Conservation (phyloP, 2,797 vertebrate genomes). For the Podargus strigoides region DNA sequence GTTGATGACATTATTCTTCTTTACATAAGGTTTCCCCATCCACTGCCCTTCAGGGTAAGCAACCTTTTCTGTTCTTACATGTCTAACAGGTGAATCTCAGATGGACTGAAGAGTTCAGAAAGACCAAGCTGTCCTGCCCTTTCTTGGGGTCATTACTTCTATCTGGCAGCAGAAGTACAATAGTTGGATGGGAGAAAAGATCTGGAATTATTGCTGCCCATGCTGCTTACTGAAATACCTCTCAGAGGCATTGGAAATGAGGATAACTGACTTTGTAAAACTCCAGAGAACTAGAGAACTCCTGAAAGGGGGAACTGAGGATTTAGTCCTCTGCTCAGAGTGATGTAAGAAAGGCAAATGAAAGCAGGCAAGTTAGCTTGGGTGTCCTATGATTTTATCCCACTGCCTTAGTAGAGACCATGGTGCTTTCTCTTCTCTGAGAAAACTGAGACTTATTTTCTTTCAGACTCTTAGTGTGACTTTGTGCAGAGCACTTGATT, state of each 20-base stretch:
- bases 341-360: background rate
- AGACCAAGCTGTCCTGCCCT: background rate
- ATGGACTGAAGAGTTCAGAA: background rate
- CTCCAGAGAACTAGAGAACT: background rate
- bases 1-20: background rate
- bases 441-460: background rate
- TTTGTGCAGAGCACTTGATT: background rate
- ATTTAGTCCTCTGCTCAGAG: background rate
- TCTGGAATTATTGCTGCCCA: background rate
- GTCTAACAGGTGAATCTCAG: background rate
- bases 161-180: background rate
- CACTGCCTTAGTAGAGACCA: background rate
- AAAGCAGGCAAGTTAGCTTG: background rate
- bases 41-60: background rate
- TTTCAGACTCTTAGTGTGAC: background rate
- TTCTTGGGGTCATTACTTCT: background rate
- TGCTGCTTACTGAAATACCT: background rate
- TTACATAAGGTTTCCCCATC: background rate
- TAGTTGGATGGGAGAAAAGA: background rate
- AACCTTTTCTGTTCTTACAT: background rate
- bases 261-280: background rate
- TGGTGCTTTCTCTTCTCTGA: background rate
- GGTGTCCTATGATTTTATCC: background rate
- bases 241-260: background rate
- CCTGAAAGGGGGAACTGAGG: background rate